phyloP scores from a whole-genome alignment of 2,888 invertebrate species.

The Palloptera scutellata region DNA sequence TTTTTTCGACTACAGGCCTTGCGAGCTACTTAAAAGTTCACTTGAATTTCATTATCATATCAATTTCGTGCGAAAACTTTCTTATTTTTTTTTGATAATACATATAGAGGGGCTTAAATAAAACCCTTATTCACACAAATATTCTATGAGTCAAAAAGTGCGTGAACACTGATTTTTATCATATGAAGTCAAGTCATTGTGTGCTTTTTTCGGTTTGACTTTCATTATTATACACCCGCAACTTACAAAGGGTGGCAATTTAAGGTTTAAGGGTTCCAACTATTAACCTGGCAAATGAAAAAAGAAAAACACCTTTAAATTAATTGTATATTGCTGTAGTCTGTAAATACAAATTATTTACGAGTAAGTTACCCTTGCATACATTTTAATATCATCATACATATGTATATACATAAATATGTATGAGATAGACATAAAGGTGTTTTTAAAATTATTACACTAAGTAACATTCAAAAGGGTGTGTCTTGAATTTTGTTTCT shows the following conservation, averaged over 20 bases:
- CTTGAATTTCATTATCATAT: conserved; percentile 55
- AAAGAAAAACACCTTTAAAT: conserved; percentile 23
- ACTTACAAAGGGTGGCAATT: conserved; percentile 45
- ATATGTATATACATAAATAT: not conserved
- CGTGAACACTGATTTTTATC: conserved; percentile 17
- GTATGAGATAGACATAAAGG: conserved; percentile 9
- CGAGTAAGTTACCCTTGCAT: conserved; percentile 22
- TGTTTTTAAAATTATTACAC: conserved; percentile 22
- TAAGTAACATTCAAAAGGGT: conserved; percentile 11
- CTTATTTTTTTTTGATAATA: not conserved
- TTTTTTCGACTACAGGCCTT: not conserved
- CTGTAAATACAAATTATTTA: conserved; percentile 26
- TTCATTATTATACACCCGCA: conserved; percentile 37
- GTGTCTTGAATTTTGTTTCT: conserved; percentile 19
- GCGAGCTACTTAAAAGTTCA: conserved; percentile 38
- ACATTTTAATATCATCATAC: not conserved
- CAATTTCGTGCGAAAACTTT: conserved; percentile 47
- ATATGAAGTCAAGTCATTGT: conserved; percentile 9
- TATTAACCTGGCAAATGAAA: not conserved
- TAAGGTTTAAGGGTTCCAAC: not conserved
- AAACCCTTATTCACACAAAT: too few relatives aligned
- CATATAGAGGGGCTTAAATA: not conserved
- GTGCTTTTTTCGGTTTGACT: conserved; percentile 29
- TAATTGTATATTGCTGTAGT: conserved; percentile 16
- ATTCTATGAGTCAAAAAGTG: not conserved